Conservation (phyloP, 2,888 invertebrate species). For the Lasioglossum lativentre region DNA sequence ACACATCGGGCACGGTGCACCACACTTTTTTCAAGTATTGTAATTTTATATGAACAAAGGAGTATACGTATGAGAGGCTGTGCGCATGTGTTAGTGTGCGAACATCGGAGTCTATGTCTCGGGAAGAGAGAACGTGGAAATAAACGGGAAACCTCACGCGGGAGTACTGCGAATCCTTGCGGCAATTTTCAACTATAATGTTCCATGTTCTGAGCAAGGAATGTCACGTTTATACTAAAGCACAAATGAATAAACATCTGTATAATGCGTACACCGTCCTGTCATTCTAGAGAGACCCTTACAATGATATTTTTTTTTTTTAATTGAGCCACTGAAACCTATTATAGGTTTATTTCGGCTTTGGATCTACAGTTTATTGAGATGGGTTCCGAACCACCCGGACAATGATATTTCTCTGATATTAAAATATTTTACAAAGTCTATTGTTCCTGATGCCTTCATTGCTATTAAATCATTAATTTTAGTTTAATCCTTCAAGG, state of each 20-base stretch:
- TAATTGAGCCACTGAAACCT: too few relatives aligned
- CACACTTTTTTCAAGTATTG: constrained; percentile 77
- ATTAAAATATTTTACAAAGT: too few relatives aligned
- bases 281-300: not conserved
- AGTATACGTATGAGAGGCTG: constrained; percentile 50
- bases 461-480: too few relatives aligned
- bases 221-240: constrained; percentile 78
- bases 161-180: constrained; percentile 26
- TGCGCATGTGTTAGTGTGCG: constrained; percentile 43
- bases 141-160: constrained; percentile 25
- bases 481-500: not conserved
- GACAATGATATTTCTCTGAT: too few relatives aligned
- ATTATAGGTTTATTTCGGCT: too few relatives aligned
- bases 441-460: not conserved
- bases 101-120: constrained; percentile 7
- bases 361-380: too few relatives aligned
- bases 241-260: constrained; percentile 80
- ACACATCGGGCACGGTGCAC: constrained; percentile 66
- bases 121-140: not conserved
- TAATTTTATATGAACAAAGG: constrained; percentile 78
- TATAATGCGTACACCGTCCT: constrained; percentile 54
- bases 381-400: too few relatives aligned
- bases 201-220: constrained; percentile 69
- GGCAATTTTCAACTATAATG: constrained; percentile 51
- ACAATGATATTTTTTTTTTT: too few relatives aligned